phyloP scores from a whole-genome alignment of 2,888 invertebrate species.

The Metallyticus violacea region DNA sequence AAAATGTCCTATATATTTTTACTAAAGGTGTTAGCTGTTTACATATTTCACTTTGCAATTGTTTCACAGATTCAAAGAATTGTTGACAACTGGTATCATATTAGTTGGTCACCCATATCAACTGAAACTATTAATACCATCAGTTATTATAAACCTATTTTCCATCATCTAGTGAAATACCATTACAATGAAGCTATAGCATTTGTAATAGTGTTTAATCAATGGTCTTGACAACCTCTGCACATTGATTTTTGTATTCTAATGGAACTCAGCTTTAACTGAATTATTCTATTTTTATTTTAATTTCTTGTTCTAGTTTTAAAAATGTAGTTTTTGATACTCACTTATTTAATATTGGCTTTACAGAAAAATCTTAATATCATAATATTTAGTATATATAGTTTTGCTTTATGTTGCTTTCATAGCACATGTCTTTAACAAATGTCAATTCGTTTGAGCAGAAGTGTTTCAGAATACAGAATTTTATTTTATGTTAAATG shows the following conservation, averaged over 20 bases:
- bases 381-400: neutral
- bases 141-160: neutral
- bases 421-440: neutral
- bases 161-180: neutral
- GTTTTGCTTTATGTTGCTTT: neutral
- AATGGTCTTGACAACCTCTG: neutral
- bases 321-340: neutral
- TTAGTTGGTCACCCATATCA: neutral
- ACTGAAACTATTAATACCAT: neutral
- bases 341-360: neutral
- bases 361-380: neutral
- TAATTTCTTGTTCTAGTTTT: neutral
- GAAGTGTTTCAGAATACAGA: too few species aligned
- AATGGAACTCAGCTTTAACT: neutral
- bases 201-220: neutral
- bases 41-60: neutral
- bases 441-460: too few species aligned
- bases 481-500: neutral
- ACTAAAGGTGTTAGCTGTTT: neutral
- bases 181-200: neutral
- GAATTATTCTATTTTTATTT: neutral
- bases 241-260: neutral
- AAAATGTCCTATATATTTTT: neutral
- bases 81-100: neutral
- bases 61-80: neutral